These are phyloP conservation scores for Pristionchus maxplancki DNA, from an alignment of 2,888 invertebrate genomes.

Conservation along the genomic window DNA sequence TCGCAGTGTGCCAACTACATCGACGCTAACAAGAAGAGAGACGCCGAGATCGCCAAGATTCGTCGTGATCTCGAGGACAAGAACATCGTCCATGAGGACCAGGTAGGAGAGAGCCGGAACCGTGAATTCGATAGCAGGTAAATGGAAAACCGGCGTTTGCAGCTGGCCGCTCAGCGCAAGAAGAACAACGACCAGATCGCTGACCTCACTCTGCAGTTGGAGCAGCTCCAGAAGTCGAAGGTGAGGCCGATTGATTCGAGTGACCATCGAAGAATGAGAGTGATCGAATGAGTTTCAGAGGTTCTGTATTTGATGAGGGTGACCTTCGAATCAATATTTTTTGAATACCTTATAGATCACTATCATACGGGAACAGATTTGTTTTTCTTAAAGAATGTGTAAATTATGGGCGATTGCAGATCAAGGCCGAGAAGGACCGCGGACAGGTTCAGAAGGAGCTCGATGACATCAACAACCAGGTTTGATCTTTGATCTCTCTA, in stretches of 20 bases:
- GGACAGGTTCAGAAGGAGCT: slow-evolving; percentile 53
- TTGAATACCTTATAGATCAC: no score
- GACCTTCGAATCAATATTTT: not conserved
- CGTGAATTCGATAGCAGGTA: not conserved
- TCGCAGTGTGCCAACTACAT: slow-evolving; percentile 80
- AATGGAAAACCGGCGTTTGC: slow-evolving; percentile 76
- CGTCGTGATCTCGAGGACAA: slow-evolving; percentile 98
- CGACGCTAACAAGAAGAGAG: slow-evolving; percentile 99
- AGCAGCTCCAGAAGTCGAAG: slow-evolving; percentile 99
- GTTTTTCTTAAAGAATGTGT: no score
- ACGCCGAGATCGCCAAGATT: slow-evolving; percentile 97
- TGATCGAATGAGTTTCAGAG: not conserved
- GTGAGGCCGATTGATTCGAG: slow-evolving; percentile 80
- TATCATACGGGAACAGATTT: no score
- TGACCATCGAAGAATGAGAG: not conserved
- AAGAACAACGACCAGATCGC: slow-evolving; percentile 99
- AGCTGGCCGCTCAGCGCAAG: slow-evolving; percentile 96
- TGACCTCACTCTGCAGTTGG: slow-evolving; percentile 99
- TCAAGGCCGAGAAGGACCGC: slow-evolving; percentile 85
- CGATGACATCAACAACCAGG: slow-evolving; percentile 52
- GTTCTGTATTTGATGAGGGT: not conserved
- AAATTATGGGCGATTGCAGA: no score
- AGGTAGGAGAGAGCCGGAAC: not conserved
- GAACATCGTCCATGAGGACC: slow-evolving; percentile 91
- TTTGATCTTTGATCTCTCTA: slow-evolving; percentile 10